Evolutionary conservation across 1,140 invertebrate species (phyloP).

Genomic region (Drosophila pandora): DNA sequence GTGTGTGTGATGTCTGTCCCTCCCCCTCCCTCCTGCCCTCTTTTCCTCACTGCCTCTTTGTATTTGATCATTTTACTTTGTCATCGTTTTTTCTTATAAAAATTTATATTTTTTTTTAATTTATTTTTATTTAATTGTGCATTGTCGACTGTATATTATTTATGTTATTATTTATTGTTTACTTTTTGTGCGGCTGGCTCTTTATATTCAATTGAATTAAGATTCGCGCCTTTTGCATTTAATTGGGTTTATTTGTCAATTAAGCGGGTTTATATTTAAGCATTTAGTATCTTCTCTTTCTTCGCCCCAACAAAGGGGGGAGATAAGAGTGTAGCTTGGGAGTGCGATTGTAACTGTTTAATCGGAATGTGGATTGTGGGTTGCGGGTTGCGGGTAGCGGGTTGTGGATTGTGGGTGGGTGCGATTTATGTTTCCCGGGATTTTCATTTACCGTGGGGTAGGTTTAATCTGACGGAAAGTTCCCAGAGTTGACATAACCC

Average conservation of each 20-base stretch:
- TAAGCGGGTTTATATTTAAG: conserved; percentile 27
- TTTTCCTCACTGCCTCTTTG: conserved; percentile 14
- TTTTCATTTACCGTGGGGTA: neutral
- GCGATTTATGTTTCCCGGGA: conserved; percentile 15
- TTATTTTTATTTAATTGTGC: conserved; percentile 73
- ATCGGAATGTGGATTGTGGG: conserved; percentile 20
- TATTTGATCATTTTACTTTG: conserved; percentile 61
- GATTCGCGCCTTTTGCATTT: conserved; percentile 49
- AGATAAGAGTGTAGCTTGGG: conserved; percentile 36
- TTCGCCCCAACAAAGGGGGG: conserved; percentile 23
- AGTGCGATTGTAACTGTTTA: conserved; percentile 11
- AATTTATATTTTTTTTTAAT: conserved; percentile 10
- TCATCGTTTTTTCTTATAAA: conserved; percentile 47
- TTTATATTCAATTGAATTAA: conserved; percentile 62
- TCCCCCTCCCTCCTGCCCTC: conserved; percentile 29
- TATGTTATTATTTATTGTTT: conserved; percentile 61
- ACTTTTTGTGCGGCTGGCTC: conserved; percentile 41
- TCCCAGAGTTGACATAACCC: conserved; percentile 34
- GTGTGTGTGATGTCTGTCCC: neutral
- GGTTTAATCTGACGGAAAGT: conserved; percentile 29
- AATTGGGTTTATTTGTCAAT: conserved; percentile 66
- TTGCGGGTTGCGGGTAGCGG: no score
- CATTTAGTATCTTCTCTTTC: neutral
- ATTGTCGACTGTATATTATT: conserved; percentile 53
- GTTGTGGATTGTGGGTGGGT: neutral